phyloP scores from a whole-genome alignment of 2,113 vertebrate genomes.

The Aspiorhynchus laticeps region DNA sequence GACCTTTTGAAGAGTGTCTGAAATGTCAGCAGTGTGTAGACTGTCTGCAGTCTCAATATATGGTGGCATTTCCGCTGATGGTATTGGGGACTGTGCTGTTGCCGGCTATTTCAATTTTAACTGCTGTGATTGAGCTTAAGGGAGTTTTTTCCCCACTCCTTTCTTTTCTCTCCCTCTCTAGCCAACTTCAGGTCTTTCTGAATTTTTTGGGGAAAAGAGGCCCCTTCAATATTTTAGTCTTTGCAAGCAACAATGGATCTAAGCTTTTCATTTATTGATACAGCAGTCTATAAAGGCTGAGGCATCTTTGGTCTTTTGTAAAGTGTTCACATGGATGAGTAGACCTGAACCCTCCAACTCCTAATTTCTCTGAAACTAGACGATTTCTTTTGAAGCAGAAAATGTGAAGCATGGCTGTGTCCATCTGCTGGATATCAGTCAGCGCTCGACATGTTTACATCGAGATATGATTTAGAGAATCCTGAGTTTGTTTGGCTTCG shows the following conservation, averaged over 20 bases:
- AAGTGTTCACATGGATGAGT: constrained; percentile 31
- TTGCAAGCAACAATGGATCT: not conserved
- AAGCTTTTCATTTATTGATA: constrained; percentile 38
- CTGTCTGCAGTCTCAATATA: constrained; percentile 70
- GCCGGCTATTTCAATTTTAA: constrained; percentile 29
- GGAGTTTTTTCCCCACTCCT: not conserved
- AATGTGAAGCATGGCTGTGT: not conserved
- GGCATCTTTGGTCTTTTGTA: constrained; percentile 41
- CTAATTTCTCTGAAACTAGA: not conserved
- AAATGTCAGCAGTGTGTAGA: constrained; percentile 71
- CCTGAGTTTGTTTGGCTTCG: constrained; percentile 58
- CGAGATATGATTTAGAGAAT: constrained; percentile 6
- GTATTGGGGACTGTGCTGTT: constrained; percentile 43
- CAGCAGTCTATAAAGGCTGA: constrained; percentile 3
- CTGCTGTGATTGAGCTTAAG: constrained; percentile 33
- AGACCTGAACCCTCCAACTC: not conserved
- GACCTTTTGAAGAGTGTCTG: constrained; percentile 69
- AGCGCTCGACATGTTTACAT: constrained; percentile 32
- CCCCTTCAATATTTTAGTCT: not conserved
- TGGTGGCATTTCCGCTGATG: constrained; percentile 67
- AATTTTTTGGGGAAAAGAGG: not conserved
- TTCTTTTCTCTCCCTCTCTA: not conserved
- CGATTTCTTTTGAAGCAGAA: not conserved
- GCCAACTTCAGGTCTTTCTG: not conserved
- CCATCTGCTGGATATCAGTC: constrained; percentile 28